Conservation (phyloP, 2,888 invertebrate genomes). For the Scaptomyza tumidula region DNA sequence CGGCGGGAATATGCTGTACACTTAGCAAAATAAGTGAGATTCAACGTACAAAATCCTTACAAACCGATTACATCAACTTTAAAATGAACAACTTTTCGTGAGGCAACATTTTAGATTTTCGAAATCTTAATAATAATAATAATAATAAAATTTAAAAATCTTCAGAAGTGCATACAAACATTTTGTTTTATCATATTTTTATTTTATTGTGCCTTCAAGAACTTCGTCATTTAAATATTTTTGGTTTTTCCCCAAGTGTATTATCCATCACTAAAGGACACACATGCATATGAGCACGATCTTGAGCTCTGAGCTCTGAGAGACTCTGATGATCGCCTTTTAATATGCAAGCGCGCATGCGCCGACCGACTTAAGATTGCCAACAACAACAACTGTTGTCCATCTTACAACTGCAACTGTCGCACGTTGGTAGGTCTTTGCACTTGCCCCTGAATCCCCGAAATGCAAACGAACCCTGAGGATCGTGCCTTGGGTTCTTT, state of each 20-base stretch:
- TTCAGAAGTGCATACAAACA: too few relatives aligned
- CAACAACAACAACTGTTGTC: slow-evolving; percentile 50
- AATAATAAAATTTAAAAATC: too few relatives aligned
- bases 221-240: not conserved
- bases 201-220: too few relatives aligned
- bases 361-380: slow-evolving; percentile 69
- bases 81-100: too few relatives aligned
- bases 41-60: not conserved
- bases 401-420: slow-evolving; percentile 49
- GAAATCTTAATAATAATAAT: too few relatives aligned
- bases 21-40: not conserved
- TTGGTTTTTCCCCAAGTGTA: not conserved
- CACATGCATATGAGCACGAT: slow-evolving; percentile 62
- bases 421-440: slow-evolving; percentile 56
- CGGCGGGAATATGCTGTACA: slow-evolving; percentile 8
- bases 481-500: slow-evolving; percentile 35
- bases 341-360: slow-evolving; percentile 79
- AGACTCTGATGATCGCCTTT: slow-evolving; percentile 55
- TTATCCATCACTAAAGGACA: slow-evolving; percentile 27
- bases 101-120: too few relatives aligned
- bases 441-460: slow-evolving; percentile 52
- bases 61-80: too few relatives aligned
- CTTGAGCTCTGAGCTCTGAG: slow-evolving; percentile 8
- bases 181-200: too few relatives aligned
- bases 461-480: slow-evolving; percentile 31